Percentiles rank a stretch among this genome's conserved stretches.
These are phyloP conservation scores for Acinonyx jubatus DNA, from an alignment of 2,113 vertebrate species.

Conservation along the genomic window DNA sequence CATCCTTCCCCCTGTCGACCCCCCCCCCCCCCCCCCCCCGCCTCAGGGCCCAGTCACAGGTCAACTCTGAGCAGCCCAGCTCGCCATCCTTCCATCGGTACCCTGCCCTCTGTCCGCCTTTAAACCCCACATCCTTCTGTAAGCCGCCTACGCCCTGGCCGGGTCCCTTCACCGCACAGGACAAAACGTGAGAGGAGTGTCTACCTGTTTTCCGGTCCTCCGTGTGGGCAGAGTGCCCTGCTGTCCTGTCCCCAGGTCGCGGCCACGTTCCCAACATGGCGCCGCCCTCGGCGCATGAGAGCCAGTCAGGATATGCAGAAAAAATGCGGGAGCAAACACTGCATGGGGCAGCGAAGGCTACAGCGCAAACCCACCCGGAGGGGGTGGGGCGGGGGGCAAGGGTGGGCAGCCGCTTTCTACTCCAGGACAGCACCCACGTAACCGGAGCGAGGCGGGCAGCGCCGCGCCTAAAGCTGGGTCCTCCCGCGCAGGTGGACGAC, in stretches of 20 bases:
- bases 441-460: rapidly evolving
- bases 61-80: neutral
- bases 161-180: neutral
- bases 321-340: neutral
- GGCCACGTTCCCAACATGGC: neutral
- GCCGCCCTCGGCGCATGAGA: rapidly evolving
- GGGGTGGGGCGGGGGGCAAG: too few species aligned
- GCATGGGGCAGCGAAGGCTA: too few species aligned
- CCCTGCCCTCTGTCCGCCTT: neutral
- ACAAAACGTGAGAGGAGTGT: neutral
- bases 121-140: neutral
- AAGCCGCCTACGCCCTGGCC: neutral
- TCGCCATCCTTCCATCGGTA: neutral
- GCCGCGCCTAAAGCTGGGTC: rapidly evolving
- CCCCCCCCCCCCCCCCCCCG: too few species aligned
- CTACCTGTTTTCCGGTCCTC: neutral
- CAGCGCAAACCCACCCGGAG: rapidly evolving
- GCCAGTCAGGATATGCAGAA: too few species aligned
- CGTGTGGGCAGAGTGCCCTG: neutral
- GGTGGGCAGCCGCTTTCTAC: neutral
- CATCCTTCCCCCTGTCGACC: neutral
- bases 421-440: rapidly evolving
- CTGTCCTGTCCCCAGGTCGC: neutral
- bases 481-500: constrained; percentile 91
- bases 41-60: neutral